These are phyloP conservation scores for pig (Sus scrofa) DNA, from an alignment of 2,113 vertebrate genomes.

Conservation along the genomic window DNA sequence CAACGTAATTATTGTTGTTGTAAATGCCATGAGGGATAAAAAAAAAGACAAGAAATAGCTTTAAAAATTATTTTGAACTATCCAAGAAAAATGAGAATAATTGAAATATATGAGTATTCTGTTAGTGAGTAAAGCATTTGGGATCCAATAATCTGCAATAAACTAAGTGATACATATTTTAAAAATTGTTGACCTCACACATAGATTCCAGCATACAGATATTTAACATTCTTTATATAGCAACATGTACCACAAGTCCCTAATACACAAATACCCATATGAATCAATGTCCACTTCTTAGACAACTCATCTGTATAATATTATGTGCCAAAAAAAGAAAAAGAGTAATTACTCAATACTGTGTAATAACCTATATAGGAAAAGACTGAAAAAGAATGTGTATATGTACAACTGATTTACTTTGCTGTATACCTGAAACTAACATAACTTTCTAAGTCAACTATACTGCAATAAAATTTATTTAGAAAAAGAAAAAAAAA, in stretches of 20 bases:
- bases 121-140: neutral
- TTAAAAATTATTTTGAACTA: constrained; percentile 43
- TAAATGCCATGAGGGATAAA: constrained; percentile 30
- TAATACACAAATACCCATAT: neutral
- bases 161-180: neutral
- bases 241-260: neutral
- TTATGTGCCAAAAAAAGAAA: neutral
- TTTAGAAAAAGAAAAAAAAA: neutral
- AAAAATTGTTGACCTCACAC: neutral
- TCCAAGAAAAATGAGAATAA: constrained; percentile 11
- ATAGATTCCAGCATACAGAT: neutral
- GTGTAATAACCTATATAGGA: no score
- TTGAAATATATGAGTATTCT: neutral
- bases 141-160: neutral
- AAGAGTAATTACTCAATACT: neutral
- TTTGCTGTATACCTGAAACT: no score
- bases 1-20: neutral
- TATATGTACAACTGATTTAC: no score
- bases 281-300: neutral
- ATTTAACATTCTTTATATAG: neutral
- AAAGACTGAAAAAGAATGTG: no score
- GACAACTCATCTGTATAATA: neutral
- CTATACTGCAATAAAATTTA: no score
- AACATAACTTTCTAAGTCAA: no score
- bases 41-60: neutral